Conservation (phyloP, 2,797 vertebrate species). For the Peromyscus melanophrys region DNA sequence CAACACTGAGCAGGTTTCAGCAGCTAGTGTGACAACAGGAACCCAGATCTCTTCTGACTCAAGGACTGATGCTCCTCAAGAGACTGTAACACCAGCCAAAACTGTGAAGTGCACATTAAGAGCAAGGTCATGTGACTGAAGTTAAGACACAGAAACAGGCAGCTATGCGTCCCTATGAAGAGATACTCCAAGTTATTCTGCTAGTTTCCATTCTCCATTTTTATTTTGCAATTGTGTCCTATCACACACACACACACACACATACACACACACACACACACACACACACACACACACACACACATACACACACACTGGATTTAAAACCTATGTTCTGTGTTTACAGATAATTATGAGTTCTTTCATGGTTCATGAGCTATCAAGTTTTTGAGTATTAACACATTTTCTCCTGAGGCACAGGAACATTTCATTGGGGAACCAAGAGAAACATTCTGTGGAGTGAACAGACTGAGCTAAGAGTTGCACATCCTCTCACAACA, state of each 20-base stretch:
- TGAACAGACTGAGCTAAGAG: not conserved
- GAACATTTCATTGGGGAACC: not conserved
- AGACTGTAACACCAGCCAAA: not conserved
- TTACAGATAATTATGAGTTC: slow-evolving; percentile 48
- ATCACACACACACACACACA: not conserved
- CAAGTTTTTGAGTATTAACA: not conserved
- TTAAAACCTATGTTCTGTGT: not conserved
- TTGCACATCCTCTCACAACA: not conserved
- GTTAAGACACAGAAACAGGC: not conserved
- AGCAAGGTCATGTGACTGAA: not conserved
- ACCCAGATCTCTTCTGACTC: not conserved
- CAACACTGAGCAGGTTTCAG: not conserved
- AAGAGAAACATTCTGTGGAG: not conserved
- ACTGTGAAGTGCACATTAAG: not conserved
- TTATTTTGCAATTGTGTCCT: slow-evolving; percentile 5
- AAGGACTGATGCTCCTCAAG: not conserved
- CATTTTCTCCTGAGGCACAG: slow-evolving; percentile 3
- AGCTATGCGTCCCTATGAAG: not conserved
- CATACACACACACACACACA: not conserved
- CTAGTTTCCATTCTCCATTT: not conserved
- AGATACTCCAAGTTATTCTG: not conserved
- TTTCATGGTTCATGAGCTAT: slow-evolving; percentile 51
- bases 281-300: not conserved
- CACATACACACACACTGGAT: not conserved
- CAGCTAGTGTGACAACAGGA: not conserved